phyloP scores from a whole-genome alignment of 2,113 vertebrate species.

The Malurus melanocephalus region DNA sequence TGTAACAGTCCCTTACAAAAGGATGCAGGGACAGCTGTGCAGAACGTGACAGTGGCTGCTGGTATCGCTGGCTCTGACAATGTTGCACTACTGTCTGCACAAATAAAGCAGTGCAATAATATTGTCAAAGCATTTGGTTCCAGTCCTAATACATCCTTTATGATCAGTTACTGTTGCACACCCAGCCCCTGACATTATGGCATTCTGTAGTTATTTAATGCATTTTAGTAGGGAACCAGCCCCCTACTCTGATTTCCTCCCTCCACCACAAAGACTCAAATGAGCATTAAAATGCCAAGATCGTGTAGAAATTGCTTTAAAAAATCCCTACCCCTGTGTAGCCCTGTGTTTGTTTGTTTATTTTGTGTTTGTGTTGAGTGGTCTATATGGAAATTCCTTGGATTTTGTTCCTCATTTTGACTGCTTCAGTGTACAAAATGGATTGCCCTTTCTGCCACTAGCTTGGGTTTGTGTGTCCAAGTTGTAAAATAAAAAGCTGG shows the following conservation, averaged over 20 bases:
- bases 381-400: constrained; percentile 29
- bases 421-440: constrained; percentile 40
- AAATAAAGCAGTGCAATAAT: constrained; percentile 95
- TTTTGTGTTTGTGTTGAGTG: constrained; percentile 34
- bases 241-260: neutral
- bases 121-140: constrained; percentile 94
- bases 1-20: constrained; percentile 49
- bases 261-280: neutral
- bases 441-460: constrained; percentile 42
- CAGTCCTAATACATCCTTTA: constrained; percentile 69
- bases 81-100: constrained; percentile 95
- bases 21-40: constrained; percentile 60
- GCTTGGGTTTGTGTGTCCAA: constrained; percentile 40
- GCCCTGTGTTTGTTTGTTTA: neutral
- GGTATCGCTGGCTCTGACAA: constrained; percentile 90
- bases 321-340: neutral
- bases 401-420: constrained; percentile 35
- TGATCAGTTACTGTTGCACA: constrained; percentile 56
- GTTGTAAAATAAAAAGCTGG: constrained; percentile 59
- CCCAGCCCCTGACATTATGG: constrained; percentile 44
- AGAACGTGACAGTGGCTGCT: constrained; percentile 69
- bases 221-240: constrained; percentile 15
- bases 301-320: neutral
- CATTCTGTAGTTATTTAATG: constrained; percentile 34
- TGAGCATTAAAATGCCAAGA: neutral